phyloP scores from a whole-genome alignment of 1,140 invertebrate genomes.

The Epicauta chinensis region DNA sequence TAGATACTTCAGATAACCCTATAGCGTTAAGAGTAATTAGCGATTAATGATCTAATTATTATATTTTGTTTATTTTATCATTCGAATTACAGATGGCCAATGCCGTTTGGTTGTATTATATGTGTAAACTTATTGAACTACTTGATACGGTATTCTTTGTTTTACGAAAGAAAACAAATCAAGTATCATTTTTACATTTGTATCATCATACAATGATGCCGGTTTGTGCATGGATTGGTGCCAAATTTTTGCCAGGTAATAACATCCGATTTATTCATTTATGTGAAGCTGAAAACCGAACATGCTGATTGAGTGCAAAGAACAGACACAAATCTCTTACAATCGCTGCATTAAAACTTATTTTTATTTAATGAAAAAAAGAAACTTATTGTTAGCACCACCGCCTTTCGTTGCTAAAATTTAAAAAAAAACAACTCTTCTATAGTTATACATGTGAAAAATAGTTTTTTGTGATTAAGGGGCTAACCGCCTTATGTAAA shows the following conservation, averaged over 20 bases:
- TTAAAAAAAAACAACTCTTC: too few relatives aligned
- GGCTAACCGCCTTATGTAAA: too few relatives aligned
- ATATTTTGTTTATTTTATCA: not conserved
- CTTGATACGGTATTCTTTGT: constrained; percentile 78
- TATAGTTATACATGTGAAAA: too few relatives aligned
- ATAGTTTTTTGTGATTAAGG: too few relatives aligned
- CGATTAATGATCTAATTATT: not conserved
- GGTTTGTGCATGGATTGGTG: constrained; percentile 74
- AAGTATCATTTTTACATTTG: constrained; percentile 70
- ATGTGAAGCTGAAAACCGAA: too few relatives aligned
- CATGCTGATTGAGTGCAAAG: too few relatives aligned
- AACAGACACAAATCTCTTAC: too few relatives aligned
- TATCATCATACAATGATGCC: constrained; percentile 71
- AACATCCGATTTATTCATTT: too few relatives aligned
- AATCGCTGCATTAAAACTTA: too few relatives aligned
- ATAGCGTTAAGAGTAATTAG: constrained; percentile 65
- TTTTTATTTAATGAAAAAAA: too few relatives aligned
- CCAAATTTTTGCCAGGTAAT: constrained; percentile 65
- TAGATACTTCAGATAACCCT: constrained; percentile 69
- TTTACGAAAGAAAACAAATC: constrained; percentile 67
- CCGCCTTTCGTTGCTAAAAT: too few relatives aligned
- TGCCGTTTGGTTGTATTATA: constrained; percentile 57
- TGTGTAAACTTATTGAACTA: constrained; percentile 57
- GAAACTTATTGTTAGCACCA: too few relatives aligned
- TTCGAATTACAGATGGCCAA: constrained; percentile 50